phyloP scores from a whole-genome alignment of 2,113 vertebrate species.

The Mustelus asterias region DNA sequence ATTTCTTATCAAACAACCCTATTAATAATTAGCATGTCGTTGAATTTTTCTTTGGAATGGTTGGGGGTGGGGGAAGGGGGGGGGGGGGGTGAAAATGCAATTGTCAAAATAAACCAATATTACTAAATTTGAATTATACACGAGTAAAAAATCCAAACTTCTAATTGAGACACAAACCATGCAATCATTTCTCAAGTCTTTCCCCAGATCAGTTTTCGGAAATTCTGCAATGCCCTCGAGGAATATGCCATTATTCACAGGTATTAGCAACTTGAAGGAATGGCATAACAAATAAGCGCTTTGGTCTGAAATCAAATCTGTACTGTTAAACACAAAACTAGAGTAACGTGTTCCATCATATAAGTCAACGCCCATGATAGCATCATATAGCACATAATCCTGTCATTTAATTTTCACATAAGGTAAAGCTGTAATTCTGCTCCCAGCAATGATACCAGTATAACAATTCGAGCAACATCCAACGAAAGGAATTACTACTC shows the following conservation, averaged over 20 bases:
- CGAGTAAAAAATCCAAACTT: neutral
- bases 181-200: neutral
- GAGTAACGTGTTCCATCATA: neutral
- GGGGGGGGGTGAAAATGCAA: neutral
- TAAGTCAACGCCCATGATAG: neutral
- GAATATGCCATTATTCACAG: neutral
- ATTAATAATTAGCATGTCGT: neutral
- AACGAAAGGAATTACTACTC: neutral
- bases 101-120: neutral
- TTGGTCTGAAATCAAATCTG: neutral
- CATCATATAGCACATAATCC: neutral
- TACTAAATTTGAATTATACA: neutral
- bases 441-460: neutral
- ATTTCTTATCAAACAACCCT: neutral
- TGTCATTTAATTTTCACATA: neutral
- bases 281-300: neutral
- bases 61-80: neutral
- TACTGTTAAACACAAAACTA: neutral
- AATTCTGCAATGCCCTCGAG: neutral
- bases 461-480: neutral
- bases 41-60: neutral
- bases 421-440: neutral
- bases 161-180: neutral
- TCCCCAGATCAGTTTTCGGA: neutral
- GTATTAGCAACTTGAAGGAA: neutral